Evolutionary conservation across 2,888 invertebrate genomes (phyloP).

Genomic region (Lumbricus terrestris): DNA sequence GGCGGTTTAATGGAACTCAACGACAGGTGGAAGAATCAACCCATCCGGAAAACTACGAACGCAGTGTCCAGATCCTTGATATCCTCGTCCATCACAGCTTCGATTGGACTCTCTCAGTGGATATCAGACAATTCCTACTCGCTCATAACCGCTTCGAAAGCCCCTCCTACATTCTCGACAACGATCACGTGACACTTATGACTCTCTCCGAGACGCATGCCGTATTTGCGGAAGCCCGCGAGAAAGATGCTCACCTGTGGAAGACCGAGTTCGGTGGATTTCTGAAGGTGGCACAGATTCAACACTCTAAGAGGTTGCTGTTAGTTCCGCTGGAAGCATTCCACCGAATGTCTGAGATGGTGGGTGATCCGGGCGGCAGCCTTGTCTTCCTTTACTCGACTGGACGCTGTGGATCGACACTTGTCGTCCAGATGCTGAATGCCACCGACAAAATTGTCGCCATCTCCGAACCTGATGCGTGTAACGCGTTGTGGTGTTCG

Average conservation of each 20-base stretch:
- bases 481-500: background rate
- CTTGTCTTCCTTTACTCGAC: constrained; percentile 29
- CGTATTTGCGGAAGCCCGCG: background rate
- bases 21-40: background rate
- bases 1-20: background rate
- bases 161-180: background rate
- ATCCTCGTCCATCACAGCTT: background rate
- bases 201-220: background rate
- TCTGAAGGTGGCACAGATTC: background rate
- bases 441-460: constrained; percentile 22
- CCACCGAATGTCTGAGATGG: constrained; percentile 22
- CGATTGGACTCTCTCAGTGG: background rate
- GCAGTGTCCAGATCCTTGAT: constrained; percentile 6
- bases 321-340: background rate
- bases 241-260: background rate
- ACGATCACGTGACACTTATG: background rate
- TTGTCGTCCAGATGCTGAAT: constrained; percentile 29
- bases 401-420: constrained; percentile 32
- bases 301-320: background rate
- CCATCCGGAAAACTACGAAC: background rate
- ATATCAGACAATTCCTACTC: background rate
- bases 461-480: constrained; percentile 25
- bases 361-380: constrained; percentile 29
- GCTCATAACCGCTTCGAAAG: background rate
- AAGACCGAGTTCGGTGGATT: background rate